Percentiles rank a stretch among this genome's conserved stretches.
These are phyloP conservation scores for Crenichthys baileyi DNA, from an alignment of 2,797 vertebrate genomes.

Conservation along the genomic window DNA sequence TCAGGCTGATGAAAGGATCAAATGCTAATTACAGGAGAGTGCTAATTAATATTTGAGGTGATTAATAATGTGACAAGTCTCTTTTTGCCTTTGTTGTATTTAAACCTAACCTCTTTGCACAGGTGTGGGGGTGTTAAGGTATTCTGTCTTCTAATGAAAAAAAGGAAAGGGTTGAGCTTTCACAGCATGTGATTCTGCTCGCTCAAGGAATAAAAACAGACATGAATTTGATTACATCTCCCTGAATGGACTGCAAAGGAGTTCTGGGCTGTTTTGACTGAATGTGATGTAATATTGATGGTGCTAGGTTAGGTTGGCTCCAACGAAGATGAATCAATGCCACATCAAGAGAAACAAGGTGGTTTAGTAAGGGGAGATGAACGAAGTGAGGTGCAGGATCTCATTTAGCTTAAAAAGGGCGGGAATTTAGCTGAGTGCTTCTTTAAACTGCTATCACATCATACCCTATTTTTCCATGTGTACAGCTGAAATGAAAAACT, in stretches of 20 bases:
- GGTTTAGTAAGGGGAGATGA: slow-evolving; percentile 47
- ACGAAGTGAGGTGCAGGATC: slow-evolving; percentile 38
- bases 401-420: slow-evolving; percentile 44
- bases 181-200: slow-evolving; percentile 30
- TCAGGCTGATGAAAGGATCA: slow-evolving; percentile 49
- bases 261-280: slow-evolving; percentile 67
- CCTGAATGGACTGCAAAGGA: slow-evolving; percentile 50
- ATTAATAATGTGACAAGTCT: slow-evolving; percentile 63
- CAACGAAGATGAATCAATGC: slow-evolving; percentile 75
- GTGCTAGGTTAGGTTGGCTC: slow-evolving; percentile 51
- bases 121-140: not conserved
- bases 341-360: slow-evolving; percentile 59
- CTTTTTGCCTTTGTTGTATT: slow-evolving; percentile 33
- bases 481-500: not conserved
- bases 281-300: slow-evolving; percentile 78
- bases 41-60: slow-evolving; percentile 53
- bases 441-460: not conserved
- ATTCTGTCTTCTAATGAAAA: slow-evolving; percentile 14
- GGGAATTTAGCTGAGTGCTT: not conserved
- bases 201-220: slow-evolving; percentile 52
- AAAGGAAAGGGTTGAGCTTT: slow-evolving; percentile 28
- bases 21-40: slow-evolving; percentile 50
- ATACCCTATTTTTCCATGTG: not conserved
- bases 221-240: slow-evolving; percentile 50
- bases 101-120: slow-evolving; percentile 21